Conservation (phyloP, 2,113 vertebrate species). For the Chaetops frenatus region DNA sequence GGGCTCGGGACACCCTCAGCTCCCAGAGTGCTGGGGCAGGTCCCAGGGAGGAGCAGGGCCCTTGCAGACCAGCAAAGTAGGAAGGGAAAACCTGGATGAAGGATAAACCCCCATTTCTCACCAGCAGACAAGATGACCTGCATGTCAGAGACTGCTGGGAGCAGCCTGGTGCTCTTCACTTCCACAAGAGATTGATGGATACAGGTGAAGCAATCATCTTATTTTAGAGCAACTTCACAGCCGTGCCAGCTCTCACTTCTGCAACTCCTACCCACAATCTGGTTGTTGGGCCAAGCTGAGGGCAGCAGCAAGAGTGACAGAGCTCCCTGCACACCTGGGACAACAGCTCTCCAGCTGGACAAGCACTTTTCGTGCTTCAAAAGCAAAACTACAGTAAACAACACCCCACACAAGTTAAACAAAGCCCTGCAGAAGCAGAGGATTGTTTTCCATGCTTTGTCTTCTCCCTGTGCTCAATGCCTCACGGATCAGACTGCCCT, state of each 20-base stretch:
- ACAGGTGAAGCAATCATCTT: not conserved
- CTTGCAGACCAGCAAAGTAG: accelerated
- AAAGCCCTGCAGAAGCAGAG: not conserved
- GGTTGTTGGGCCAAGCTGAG: not conserved
- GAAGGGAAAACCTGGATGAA: not conserved
- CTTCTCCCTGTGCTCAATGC: not conserved
- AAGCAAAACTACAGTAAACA: not conserved
- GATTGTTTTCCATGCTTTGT: not conserved
- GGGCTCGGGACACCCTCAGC: not conserved
- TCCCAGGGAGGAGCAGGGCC: not conserved
- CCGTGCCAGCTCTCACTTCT: not conserved
- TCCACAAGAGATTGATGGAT: not conserved
- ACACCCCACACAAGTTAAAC: not conserved
- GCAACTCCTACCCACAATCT: not conserved
- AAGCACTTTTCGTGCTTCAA: not conserved
- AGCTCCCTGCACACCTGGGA: not conserved
- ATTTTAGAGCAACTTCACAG: not conserved
- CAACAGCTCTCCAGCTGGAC: not conserved
- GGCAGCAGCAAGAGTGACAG: not conserved
- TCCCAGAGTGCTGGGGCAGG: not conserved
- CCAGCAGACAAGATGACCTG: not conserved
- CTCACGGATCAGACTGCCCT: not conserved
- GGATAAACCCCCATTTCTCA: not conserved
- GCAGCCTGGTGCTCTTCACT: not conserved
- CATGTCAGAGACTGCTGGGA: not conserved